Evolutionary conservation across 2,113 vertebrate genomes (phyloP).

Genomic region (Junco hyemalis): DNA sequence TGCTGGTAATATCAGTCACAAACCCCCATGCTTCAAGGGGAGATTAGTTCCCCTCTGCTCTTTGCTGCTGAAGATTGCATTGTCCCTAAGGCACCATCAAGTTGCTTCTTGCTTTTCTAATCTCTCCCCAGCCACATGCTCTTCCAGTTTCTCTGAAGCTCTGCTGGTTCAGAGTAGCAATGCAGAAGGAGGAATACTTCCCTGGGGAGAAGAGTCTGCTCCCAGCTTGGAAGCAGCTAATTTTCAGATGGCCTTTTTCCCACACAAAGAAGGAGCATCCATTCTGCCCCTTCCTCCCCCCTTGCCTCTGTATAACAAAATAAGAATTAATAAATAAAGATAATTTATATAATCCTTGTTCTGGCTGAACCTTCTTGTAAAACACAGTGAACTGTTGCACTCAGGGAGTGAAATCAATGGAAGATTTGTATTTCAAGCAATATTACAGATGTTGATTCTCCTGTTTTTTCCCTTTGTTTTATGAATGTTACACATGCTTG

Average conservation of each 20-base stretch:
- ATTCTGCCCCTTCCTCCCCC: not conserved
- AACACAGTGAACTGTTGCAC: not conserved
- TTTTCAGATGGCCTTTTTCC: conserved; percentile 21
- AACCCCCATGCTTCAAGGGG: not conserved
- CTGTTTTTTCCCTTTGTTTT: not conserved
- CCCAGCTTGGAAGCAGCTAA: not conserved
- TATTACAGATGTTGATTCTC: not conserved
- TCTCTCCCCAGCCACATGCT: not conserved
- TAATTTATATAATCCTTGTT: not conserved
- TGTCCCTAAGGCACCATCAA: not conserved
- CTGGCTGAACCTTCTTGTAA: not conserved
- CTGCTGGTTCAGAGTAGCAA: not conserved
- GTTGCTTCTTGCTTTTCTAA: not conserved
- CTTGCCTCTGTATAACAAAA: not conserved
- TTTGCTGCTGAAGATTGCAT: not conserved
- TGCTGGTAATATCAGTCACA: not conserved
- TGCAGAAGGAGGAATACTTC: not conserved
- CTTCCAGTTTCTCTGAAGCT: not conserved
- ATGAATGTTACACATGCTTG: not conserved
- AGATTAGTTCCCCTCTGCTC: not conserved
- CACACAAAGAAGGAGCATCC: not conserved
- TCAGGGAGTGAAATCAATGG: not conserved
- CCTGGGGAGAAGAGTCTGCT: not conserved
- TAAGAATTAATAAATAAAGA: not conserved
- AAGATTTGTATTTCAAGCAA: not conserved